Evolutionary conservation across 2,113 vertebrate species (phyloP), one percentile per base, ranked within the genome.

Genomic region (Tichodroma muraria): DNA sequence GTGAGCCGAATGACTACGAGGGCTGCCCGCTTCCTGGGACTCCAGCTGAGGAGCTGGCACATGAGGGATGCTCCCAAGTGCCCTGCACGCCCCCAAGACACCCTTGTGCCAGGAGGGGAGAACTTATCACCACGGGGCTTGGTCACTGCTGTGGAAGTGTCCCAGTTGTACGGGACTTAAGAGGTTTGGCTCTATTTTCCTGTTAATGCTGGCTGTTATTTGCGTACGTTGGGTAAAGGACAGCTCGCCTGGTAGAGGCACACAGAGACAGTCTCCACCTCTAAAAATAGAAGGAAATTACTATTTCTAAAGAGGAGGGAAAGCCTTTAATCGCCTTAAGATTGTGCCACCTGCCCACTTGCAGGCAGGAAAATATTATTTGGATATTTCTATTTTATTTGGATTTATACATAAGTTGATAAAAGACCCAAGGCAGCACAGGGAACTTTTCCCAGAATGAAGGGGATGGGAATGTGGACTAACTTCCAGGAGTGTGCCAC

Each of bases 321-420:
- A 94, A 95, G 83, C 92, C 72, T 92, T 93, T 96, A 90, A 96
- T 93, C 88, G 45, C 60, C 22, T 89, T 75, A 89, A 94, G 92
- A 93, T 93, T 89, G 81, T 81, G 73, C 90, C 87, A 94, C 93
- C 92, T 95, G 89, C 81, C 85, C 85, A 69, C 94, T 13, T 75
- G 64, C 44, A 90, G 68, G 63, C 42, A 82, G 63, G 75, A 65
- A 93, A 93, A 54, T 49, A 54, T 89, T 83, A 63, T 79, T 86
- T 54, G 89, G 61, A 42, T 88, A 93, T 75, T 89, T 66, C 38
- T 60, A 45, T 89, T 93, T 92, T 96, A 65, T 88, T 91, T 93
- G 85, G 94, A 66, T 91, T 96, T 93, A 90, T 42, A 23, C 6
- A 17, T 73, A 86, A 90, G 38, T 66, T 88, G 63, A 80, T 47